Evolutionary conservation across 2,113 vertebrate species (phyloP).

Genomic region (Meleagris gallopavo): DNA sequence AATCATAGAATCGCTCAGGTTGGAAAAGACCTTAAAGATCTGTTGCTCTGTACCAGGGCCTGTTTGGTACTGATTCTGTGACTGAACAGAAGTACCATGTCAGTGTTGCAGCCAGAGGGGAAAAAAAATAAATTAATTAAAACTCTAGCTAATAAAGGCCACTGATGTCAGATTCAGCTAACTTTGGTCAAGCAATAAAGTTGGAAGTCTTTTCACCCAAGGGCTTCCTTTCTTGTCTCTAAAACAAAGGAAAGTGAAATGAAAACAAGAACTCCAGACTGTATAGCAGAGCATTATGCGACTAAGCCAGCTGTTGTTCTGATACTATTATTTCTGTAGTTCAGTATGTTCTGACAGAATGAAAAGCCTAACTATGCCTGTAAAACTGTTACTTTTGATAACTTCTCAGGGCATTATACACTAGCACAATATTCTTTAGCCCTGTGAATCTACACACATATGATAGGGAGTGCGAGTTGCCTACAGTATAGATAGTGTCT

Average conservation of each 20-base stretch:
- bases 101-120: not conserved
- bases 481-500: not conserved
- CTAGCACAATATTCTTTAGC: not conserved
- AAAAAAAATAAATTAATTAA: not conserved
- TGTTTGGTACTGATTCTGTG: not conserved
- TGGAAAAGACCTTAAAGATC: too few relatives aligned
- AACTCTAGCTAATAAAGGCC: not conserved
- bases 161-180: not conserved
- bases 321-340: slow-evolving; percentile 14
- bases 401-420: not conserved
- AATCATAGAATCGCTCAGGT: too few relatives aligned
- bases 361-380: not conserved
- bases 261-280: slow-evolving; percentile 37
- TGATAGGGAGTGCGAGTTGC: not conserved
- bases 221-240: slow-evolving; percentile 27
- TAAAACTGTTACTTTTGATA: not conserved
- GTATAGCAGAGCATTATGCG: not conserved
- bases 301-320: slow-evolving; percentile 15
- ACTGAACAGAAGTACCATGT: not conserved
- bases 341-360: not conserved
- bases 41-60: not conserved
- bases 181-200: slow-evolving; percentile 37
- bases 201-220: slow-evolving; percentile 5
- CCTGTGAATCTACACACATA: not conserved
- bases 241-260: slow-evolving; percentile 65